phyloP scores from a whole-genome alignment of 1,140 invertebrate genomes.

The Megalonaias nervosa region DNA sequence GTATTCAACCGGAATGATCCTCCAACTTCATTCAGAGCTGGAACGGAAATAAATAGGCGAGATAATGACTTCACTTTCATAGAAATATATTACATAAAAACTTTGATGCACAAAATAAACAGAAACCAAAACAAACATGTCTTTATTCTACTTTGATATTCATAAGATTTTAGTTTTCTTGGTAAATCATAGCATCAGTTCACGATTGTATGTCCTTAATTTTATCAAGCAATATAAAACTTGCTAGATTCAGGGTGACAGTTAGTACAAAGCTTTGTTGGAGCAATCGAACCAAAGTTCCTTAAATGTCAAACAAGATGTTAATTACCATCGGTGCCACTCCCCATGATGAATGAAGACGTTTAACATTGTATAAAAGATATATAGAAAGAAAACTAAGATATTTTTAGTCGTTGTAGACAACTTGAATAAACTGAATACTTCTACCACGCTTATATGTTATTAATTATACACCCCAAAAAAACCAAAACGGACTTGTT shows the following conservation, averaged over 20 bases:
- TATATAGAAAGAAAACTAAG: no score
- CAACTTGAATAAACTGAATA: neutral
- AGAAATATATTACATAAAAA: neutral
- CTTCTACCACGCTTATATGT: neutral
- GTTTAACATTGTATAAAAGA: no score
- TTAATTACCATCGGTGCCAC: no score
- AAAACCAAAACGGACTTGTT: neutral
- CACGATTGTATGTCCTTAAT: no score
- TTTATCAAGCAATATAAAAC: no score
- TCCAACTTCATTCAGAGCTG: slow-evolving; percentile 12
- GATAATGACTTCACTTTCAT: neutral
- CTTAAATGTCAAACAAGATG: no score
- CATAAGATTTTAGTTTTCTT: neutral
- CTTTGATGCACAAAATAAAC: neutral
- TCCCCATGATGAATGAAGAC: no score
- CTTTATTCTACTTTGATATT: neutral
- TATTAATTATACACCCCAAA: neutral
- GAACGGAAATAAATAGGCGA: neutral
- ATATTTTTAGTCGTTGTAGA: neutral
- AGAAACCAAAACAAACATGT: neutral
- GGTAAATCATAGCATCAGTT: neutral
- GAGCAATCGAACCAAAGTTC: no score
- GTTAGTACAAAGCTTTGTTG: no score
- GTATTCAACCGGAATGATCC: slow-evolving; percentile 24
- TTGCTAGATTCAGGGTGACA: no score